Evolutionary conservation across 2,113 vertebrate species (phyloP), one percentile per base, ranked within the genome.

Genomic region (Dromaius novaehollandiae): DNA sequence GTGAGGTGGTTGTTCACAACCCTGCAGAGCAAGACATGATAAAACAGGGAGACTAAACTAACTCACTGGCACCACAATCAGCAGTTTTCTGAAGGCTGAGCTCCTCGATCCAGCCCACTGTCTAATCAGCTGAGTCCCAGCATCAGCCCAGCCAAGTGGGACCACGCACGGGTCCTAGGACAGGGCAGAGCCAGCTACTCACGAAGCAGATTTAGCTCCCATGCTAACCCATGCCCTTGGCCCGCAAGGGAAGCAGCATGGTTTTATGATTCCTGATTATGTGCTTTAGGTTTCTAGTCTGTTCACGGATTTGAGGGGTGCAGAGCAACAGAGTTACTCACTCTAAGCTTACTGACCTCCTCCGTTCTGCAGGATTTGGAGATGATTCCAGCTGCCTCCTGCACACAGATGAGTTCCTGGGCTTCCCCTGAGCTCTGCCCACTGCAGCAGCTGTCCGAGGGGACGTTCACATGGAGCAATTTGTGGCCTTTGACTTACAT

Each of bases 261-360:
- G 46, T 79, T 94, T 95, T 90, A 76, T 73, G 73, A 65, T 86
- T 94, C 82, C 83, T 91, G 85, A 97, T 96, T 88, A 95, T 83
- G 78, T 86, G 80, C 91, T 94, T 90, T 70, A 68, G 30, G 53
- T 82, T 97, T 80, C 56, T 53, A 78, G 88, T n/a, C 80, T 71
- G 91, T 73, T 88, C 38, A 77, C 55, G 60, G 91, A 89, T 96
- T 94, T 89, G 92, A 87, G 92, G 56, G 88, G 75, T 36, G 86
- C 69, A 66, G 86, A 96, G 86, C 51, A 82, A 71, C 89, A 91
- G 91, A 91, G 91, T 83, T 82, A 91, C 89, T 94, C 5, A 0
- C 66, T 61, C 0, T 0, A 48, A 93, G 90, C 89, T 95, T 17
- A 46, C 74, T 73, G 77, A 88, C 84, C 50, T 79, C 38, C 94